These are phyloP conservation scores for Phragmatobia fuliginosa DNA, from an alignment of 2,888 invertebrate genomes.

Conservation along the genomic window DNA sequence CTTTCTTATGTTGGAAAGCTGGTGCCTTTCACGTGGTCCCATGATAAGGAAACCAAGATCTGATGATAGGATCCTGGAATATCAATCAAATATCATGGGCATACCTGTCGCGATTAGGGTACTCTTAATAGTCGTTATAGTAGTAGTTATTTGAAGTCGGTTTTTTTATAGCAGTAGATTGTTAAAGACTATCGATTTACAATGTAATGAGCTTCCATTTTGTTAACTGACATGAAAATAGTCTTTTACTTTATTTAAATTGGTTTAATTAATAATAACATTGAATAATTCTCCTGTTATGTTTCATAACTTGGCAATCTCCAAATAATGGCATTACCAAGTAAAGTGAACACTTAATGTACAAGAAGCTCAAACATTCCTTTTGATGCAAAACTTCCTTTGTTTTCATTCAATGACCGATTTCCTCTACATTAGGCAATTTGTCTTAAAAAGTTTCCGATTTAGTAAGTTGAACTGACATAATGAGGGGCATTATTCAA, in stretches of 20 bases:
- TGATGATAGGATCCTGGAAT: too few species aligned
- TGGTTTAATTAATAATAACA: background rate
- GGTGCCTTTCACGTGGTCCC: too few species aligned
- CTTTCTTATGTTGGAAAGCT: too few species aligned
- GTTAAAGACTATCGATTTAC: too few species aligned
- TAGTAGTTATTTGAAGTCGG: too few species aligned
- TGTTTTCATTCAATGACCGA: conserved; percentile 67
- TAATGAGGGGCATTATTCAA: conserved; percentile 62
- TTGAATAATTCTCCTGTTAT: background rate
- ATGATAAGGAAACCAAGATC: too few species aligned
- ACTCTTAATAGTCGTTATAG: too few species aligned
- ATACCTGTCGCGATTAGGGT: too few species aligned
- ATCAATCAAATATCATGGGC: too few species aligned
- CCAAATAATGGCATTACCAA: conserved; percentile 22
- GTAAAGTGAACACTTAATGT: conserved; percentile 19
- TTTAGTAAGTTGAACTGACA: conserved; percentile 57
- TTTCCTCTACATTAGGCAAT: conserved; percentile 72
- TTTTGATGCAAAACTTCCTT: conserved; percentile 69
- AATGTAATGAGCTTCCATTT: too few species aligned
- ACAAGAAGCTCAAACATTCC: conserved; percentile 50
- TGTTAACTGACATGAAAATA: background rate
- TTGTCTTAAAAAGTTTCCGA: conserved; percentile 70
- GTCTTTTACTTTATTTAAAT: background rate
- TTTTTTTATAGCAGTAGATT: too few species aligned
- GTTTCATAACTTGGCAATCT: conserved; percentile 5